Evolutionary conservation across 2,113 vertebrate genomes (phyloP).

Genomic region (Telmatochromis sp.): DNA sequence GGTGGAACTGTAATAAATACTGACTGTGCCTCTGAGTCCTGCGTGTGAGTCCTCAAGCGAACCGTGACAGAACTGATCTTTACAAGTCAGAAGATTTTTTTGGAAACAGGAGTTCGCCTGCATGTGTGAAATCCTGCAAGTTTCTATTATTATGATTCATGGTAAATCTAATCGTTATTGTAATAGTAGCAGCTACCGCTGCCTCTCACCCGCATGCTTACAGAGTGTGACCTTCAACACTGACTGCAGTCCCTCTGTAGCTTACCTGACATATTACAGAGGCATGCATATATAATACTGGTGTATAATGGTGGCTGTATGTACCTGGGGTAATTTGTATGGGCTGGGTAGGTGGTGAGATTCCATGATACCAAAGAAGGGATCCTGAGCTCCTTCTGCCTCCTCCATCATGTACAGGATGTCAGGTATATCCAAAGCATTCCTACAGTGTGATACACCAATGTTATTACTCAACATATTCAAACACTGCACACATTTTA

Average conservation of each 20-base stretch:
- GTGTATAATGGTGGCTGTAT: neutral
- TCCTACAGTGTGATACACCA: slow-evolving; percentile 21
- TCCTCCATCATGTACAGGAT: slow-evolving; percentile 62
- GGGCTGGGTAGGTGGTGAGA: slow-evolving; percentile 66
- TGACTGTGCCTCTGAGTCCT: no score
- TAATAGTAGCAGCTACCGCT: neutral
- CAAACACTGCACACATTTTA: neutral
- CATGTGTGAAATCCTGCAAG: neutral
- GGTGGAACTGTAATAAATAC: no score
- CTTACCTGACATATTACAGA: neutral
- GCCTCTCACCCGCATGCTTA: neutral
- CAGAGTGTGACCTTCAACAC: neutral
- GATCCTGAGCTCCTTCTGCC: slow-evolving; percentile 74
- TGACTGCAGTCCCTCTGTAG: neutral
- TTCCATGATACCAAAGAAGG: slow-evolving; percentile 79
- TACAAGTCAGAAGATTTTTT: neutral
- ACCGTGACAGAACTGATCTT: neutral
- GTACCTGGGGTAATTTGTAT: slow-evolving; percentile 62
- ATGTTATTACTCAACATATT: neutral
- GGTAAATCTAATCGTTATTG: neutral
- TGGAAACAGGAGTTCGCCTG: neutral
- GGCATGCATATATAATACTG: neutral
- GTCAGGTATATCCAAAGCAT: slow-evolving; percentile 64
- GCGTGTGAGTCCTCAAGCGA: no score
- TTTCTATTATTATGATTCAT: neutral